These are phyloP conservation scores for Drosophila truncata DNA, from an alignment of 1,140 invertebrate species.

Conservation along the genomic window DNA sequence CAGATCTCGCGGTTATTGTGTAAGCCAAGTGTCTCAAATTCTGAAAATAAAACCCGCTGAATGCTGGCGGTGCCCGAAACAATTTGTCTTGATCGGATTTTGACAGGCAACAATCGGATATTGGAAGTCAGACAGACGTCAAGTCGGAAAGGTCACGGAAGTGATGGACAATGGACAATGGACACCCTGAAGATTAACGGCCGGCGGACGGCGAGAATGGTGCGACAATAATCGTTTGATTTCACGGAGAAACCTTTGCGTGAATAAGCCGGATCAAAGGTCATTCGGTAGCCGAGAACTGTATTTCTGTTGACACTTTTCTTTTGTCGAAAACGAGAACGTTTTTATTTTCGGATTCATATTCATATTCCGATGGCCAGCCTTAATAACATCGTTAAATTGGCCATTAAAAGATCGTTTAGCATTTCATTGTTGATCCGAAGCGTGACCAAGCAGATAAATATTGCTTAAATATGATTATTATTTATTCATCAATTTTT, in stretches of 20 bases:
- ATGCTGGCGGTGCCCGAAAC: conserved; percentile 17
- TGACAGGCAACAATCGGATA: conserved; percentile 59
- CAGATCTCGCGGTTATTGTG: conserved; percentile 42
- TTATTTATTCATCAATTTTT: conserved; percentile 46
- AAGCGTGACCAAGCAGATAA: conserved; percentile 58
- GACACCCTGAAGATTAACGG: conserved; percentile 50
- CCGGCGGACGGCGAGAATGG: conserved; percentile 31
- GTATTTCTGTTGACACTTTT: conserved; percentile 33
- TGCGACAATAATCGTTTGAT: conserved; percentile 74
- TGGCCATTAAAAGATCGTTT: conserved; percentile 76
- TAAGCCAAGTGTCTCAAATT: conserved; percentile 60
- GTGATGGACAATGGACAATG: conserved; percentile 49
- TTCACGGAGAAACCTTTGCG: conserved; percentile 52
- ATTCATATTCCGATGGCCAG: conserved; percentile 42
- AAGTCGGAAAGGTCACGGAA: conserved; percentile 70
- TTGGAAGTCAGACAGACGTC: conserved; percentile 51
- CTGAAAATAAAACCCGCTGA: conserved; percentile 29
- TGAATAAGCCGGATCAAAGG: conserved; percentile 48
- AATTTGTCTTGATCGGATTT: conserved; percentile 56
- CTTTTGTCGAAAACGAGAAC: conserved; percentile 71
- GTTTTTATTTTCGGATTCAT: conserved; percentile 18
- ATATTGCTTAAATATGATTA: conserved; percentile 48
- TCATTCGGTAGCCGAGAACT: conserved; percentile 48
- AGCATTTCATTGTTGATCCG: conserved; percentile 44
- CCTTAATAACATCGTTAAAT: conserved; percentile 66